Percentiles rank a stretch among this genome's conserved stretches.
Evolutionary conservation across 2,113 vertebrate species (phyloP).

Genomic region (Mystacornis crossleyi): DNA sequence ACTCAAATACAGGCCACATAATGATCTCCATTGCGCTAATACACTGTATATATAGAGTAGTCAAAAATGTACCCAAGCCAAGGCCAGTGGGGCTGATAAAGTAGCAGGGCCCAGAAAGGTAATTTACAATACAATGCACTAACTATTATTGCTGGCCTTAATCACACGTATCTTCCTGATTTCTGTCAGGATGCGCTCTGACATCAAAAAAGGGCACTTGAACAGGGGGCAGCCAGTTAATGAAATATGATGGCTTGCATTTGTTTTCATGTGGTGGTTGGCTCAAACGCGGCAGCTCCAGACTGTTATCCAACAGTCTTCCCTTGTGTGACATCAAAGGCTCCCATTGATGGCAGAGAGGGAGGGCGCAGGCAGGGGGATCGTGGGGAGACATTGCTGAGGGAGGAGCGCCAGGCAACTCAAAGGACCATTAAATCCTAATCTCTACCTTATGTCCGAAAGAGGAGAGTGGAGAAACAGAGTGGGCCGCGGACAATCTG

Average conservation of each 20-base stretch:
- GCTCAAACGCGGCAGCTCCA: conserved; percentile 79
- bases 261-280: conserved; percentile 81
- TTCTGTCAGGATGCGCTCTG: conserved; percentile 77
- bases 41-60: conserved; percentile 92
- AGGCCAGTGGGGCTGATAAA: conserved; percentile 77
- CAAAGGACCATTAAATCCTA: conserved; percentile 72
- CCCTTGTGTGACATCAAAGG: conserved; percentile 82
- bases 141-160: conserved; percentile 78
- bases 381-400: conserved; percentile 56
- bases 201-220: conserved; percentile 77
- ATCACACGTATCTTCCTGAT: conserved; percentile 80
- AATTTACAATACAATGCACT: conserved; percentile 86
- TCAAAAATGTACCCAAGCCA: conserved; percentile 81
- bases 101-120: conserved; percentile 80
- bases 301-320: conserved; percentile 81
- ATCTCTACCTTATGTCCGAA: conserved; percentile 76
- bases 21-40: conserved; percentile 98
- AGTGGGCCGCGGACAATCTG: neutral
- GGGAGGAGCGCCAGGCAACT: conserved; percentile 64
- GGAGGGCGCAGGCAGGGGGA: conserved; percentile 66
- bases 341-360: conserved; percentile 61
- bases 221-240: conserved; percentile 76
- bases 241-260: conserved; percentile 77
- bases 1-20: conserved; percentile 99
- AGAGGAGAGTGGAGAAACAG: conserved; percentile 9